Evolutionary conservation across 2,113 vertebrate genomes (phyloP), one percentile per base, ranked within the genome.

Genomic region (Pterocles burchelli): DNA sequence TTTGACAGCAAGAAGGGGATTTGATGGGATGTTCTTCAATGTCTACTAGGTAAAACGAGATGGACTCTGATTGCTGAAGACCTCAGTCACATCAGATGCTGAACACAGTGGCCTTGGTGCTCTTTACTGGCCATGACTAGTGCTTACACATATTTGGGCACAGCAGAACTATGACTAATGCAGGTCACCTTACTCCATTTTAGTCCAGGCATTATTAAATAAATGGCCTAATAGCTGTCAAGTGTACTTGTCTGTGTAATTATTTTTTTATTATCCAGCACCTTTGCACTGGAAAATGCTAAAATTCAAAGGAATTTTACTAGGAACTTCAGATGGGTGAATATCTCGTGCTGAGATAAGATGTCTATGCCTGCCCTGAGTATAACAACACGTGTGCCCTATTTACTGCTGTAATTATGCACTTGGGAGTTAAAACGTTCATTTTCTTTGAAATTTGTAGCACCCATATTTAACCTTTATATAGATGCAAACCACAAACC

Each of bases 181-280:
- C 63, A 84, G 49, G 57, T 96, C 78, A 82, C 61, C 80, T 70
- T 71, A 41, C 20, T 81, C 79, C 63, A 16, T 63, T 94, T 90
- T 85, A 92, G 57, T 75, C 57, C 62, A 80, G 79, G 76, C 25
- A 29, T 72, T 94, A 31, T 52, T 94, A 54, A 96, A 94, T 95
- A 93, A 96, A 95, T 75, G 82, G 58, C 84, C 77, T 87, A 49
- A 90, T 51, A 93, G 80, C 48, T 95, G 76, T 74, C 75, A 86
- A 86, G 20, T 45, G 25, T 62, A 57, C 17, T 91, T 83, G 72
- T 90, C 72, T 59, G 48, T 74, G 92, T 48, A 45, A 36, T 85
- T 94, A 46, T 95, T 94, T 80, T 63, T 45, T 73, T 22, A 6
- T 58, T 86, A 46, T 73, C 80, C 45, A 26, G 38, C 25, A 17